These are phyloP conservation scores for Ciconia stormi DNA, from an alignment of 2,113 vertebrate genomes.

Conservation along the genomic window DNA sequence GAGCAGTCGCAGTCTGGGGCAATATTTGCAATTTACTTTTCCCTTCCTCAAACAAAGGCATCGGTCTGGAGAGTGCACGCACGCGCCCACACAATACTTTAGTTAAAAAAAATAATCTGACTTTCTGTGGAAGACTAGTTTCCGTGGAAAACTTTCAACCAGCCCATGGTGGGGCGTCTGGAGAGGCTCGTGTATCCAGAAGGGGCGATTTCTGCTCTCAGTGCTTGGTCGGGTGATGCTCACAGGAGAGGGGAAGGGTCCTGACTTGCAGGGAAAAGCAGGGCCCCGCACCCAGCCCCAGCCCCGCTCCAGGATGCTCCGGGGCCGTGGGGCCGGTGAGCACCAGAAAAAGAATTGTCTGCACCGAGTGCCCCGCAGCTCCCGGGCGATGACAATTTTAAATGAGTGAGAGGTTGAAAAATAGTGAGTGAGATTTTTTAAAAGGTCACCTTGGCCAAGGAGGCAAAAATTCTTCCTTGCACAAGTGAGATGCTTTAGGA, in stretches of 20 bases:
- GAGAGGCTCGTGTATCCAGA: neutral
- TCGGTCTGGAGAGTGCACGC: accelerated
- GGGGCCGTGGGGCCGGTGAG: neutral
- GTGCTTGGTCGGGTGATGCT: neutral
- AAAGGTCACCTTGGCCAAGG: conserved; percentile 43
- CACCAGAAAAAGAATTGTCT: neutral
- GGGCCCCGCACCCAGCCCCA: neutral
- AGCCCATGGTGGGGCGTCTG: neutral
- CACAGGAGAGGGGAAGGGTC: neutral
- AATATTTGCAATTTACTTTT: neutral
- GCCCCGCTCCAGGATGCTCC: neutral
- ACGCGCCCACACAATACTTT: accelerated
- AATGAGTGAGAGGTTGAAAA: conserved; percentile 41
- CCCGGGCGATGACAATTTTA: neutral
- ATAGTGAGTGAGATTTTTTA: conserved; percentile 33
- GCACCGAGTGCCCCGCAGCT: neutral
- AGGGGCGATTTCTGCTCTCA: neutral
- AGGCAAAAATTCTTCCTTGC: conserved; percentile 37
- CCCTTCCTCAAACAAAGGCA: neutral
- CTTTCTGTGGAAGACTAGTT: neutral
- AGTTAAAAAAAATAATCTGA: neutral
- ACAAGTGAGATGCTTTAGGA: conserved; percentile 14
- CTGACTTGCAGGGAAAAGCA: neutral
- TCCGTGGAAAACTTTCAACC: neutral
- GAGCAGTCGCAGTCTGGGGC: neutral